Evolutionary conservation across 2,888 invertebrate genomes (phyloP).

Genomic region (Drosophila meridiana): DNA sequence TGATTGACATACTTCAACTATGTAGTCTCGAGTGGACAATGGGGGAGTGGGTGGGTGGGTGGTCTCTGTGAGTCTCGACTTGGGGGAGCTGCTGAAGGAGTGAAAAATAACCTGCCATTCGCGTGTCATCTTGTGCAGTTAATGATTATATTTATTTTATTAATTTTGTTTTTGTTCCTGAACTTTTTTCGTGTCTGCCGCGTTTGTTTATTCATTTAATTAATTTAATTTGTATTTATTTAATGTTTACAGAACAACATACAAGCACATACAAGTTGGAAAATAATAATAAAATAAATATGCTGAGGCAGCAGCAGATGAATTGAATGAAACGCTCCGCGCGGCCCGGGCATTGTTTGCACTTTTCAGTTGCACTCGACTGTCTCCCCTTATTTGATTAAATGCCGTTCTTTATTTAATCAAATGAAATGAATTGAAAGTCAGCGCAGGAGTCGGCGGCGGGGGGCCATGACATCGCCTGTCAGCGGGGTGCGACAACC

Average conservation of each 20-base stretch:
- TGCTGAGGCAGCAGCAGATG: slow-evolving; percentile 22
- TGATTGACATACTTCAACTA: slow-evolving; percentile 42
- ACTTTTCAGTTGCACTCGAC: slow-evolving; percentile 55
- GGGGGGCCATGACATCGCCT: slow-evolving; percentile 4
- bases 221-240: slow-evolving; percentile 66
- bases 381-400: slow-evolving; percentile 59
- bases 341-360: slow-evolving; percentile 44
- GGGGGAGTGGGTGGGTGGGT: not conserved
- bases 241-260: slow-evolving; percentile 34
- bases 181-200: slow-evolving; percentile 28
- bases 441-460: slow-evolving; percentile 11
- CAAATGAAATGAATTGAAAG: slow-evolving; percentile 58
- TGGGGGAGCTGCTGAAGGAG: not conserved
- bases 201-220: slow-evolving; percentile 68
- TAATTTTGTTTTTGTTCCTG: slow-evolving; percentile 42
- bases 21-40: not conserved
- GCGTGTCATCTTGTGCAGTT: slow-evolving; percentile 36
- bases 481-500: slow-evolving; percentile 46
- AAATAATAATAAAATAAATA: slow-evolving; percentile 7
- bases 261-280: slow-evolving; percentile 10
- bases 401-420: slow-evolving; percentile 72
- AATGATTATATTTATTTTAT: slow-evolving; percentile 64
- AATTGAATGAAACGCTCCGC: slow-evolving; percentile 35
- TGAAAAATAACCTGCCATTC: slow-evolving; percentile 26
- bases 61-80: not conserved